Conservation (phyloP, 92 coral and sea anemone genomes). For the Porites lobata region DNA sequence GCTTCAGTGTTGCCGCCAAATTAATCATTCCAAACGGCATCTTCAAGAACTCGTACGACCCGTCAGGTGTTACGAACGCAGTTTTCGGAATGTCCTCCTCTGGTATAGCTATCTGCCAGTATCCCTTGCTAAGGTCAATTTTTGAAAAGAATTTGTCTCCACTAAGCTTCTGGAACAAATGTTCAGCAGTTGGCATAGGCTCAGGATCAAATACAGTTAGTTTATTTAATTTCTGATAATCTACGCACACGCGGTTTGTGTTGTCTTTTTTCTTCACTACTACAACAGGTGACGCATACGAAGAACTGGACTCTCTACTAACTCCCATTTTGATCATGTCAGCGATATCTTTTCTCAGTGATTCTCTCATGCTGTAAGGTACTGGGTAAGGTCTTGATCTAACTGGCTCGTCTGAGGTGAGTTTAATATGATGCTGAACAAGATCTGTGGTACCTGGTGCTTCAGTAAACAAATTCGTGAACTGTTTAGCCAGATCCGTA, state of each 20-base stretch:
- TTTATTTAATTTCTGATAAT: constrained; percentile 54
- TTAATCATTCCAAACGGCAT: constrained; percentile 63
- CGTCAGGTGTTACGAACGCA: constrained; percentile 53
- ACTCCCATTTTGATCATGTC: constrained; percentile 72
- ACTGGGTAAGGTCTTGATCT: constrained; percentile 61
- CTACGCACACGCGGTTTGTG: constrained; percentile 2
- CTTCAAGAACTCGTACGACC: constrained; percentile 48
- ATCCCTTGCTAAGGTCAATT: constrained; percentile 58
- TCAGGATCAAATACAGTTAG: constrained; percentile 62
- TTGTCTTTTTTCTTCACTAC: constrained; percentile 64
- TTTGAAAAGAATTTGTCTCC: constrained; percentile 54
- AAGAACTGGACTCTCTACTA: constrained; percentile 54
- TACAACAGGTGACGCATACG: constrained; percentile 66
- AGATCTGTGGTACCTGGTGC: constrained; percentile 57
- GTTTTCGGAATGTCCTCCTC: constrained; percentile 40
- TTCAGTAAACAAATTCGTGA: constrained; percentile 46
- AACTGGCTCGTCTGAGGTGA: constrained; percentile 45
- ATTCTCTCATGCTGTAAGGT: constrained; percentile 58
- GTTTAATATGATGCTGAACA: constrained; percentile 14
- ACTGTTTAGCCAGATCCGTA: constrained; percentile 18
- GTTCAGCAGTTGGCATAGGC: constrained; percentile 52
- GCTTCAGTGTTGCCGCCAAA: constrained; percentile 47
- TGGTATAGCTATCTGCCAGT: constrained; percentile 58
- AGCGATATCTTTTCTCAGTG: constrained; percentile 39
- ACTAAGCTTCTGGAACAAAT: constrained; percentile 47